Evolutionary conservation across 2,113 vertebrate species (phyloP), one percentile per base, ranked within the genome.

Genomic region (Grammomys dolichurus): DNA sequence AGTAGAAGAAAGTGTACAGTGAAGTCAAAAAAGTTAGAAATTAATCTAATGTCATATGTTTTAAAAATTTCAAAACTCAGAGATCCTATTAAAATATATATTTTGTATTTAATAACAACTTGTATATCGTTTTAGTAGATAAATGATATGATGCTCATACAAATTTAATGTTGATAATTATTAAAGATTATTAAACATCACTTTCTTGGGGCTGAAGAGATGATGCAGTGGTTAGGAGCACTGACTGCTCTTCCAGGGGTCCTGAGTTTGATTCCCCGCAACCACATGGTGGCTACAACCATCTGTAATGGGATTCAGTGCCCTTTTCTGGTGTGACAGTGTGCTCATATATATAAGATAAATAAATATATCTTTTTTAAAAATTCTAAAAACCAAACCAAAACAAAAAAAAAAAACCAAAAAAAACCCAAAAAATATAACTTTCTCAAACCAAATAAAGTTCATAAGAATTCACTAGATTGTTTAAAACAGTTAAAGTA

Each of bases 401-500:
- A 51, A 51, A 51, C 40, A 51, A 51, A 51, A 10, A 10, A 8
- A 51, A 51, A 51, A 51, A 51, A 11, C 51, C 10, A 51, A 51
- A 51, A 51, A 51, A 51, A 51, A 51, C 48, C 48, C 40, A 40
- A 40, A 40, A 51, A 91, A 60, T n/a, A 7, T 63, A 0, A 5
- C 70, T n/a, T 24, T 26, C 40, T 93, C 58, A 22, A 26, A 43
- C 73, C 8, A 89, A 91, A 46, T 48, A 58, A 65, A 72, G 13
- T 78, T 84, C 2, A 48, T 87, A 7, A 3, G 33, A 72, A 87
- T 93, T 93, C 67, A 76, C 7, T 85, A 82, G 9, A 91, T 75
- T 95, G 80, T 90, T 84, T 75, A 20, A 20, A 91, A 82, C 63
- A 70, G 70, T 65, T 96, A 67, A 82, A 93, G 11, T 12, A 6